Base-by-base conservation (phyloP, 64 coral and sea anemone genomes). In the Orbicella faveolata region DNA sequence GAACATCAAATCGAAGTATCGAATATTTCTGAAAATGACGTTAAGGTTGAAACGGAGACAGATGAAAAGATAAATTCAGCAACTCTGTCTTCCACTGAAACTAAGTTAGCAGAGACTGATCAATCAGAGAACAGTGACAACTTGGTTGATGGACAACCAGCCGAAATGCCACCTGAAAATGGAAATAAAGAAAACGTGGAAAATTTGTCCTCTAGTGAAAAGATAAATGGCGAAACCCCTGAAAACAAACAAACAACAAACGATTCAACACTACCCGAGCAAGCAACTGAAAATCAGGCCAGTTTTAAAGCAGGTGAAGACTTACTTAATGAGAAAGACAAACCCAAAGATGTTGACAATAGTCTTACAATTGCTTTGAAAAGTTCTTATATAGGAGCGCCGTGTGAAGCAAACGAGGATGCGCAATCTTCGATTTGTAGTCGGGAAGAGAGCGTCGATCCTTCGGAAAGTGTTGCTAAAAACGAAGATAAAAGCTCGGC, bases 321-420 rank as follows among this genome's bases (percentile, higher is more conserved):
- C 51, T 81, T 92, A 25, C 44, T 96, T 30, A 77, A 80, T 54
- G 92, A 84, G 16, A 89, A 90, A 80, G 83, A 93, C 59, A 89
- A 79, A 79, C 85, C 93, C 11, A 94, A 80, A 87, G 96, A 98
- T 36, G 92, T 92, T 54, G 63, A 91, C 69, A 89, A 7, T 23
- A 89, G 89, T 77, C 79, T 98, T 63, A 92, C 85, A 86, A 75
- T 98, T 6, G 86, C 92, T 19, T 83, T 98, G 39, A 98, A 98
- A 55, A 98, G 89, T 57, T 98, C 96, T 10, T 84, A 92, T 59
- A 98, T 98, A 75, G 96, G 96, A 23, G 69, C 54, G 16, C 65
- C 68, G 39, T 20, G 55, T 61, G 69, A 84, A 80, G 41, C 55
- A 35, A 59, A 36, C 20, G 89, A 91, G 44, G 25, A 63, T 64